Conservation (phyloP, 2,797 vertebrate genomes). For the Anas bahamensis region DNA sequence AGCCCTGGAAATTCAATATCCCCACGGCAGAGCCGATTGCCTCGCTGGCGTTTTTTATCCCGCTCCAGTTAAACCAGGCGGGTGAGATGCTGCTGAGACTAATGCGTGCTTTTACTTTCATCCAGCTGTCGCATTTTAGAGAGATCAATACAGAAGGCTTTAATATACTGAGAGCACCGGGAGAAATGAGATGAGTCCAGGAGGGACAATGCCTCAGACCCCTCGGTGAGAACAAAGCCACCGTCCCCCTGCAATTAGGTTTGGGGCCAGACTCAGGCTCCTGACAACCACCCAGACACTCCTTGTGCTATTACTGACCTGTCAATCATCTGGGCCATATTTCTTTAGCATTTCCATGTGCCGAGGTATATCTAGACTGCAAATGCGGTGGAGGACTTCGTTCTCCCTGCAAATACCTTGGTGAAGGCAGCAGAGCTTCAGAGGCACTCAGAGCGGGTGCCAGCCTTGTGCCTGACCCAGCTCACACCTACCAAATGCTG, state of each 20-base stretch:
- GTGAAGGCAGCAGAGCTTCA: not conserved
- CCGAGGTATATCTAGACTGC: not conserved
- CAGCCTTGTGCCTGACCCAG: not conserved
- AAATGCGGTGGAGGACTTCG: not conserved
- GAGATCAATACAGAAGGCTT: not conserved
- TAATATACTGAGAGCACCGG: not conserved
- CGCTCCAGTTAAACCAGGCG: not conserved
- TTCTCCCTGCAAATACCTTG: not conserved
- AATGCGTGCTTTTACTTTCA: not conserved
- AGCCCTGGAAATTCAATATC: not conserved
- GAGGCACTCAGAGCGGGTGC: accelerated
- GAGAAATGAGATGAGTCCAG: not conserved
- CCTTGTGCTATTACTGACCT: accelerated
- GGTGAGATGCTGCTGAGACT: not conserved
- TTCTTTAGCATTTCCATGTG: not conserved
- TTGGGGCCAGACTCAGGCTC: not conserved
- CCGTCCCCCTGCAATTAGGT: not conserved
- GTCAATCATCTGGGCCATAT: not conserved
- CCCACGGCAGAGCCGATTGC: not conserved
- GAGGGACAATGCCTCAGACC: not conserved
- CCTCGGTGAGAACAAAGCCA: not conserved
- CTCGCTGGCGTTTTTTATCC: not conserved
- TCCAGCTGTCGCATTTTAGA: not conserved
- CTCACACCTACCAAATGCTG: not conserved
- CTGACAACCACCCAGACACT: not conserved